Evolutionary conservation across 2,888 invertebrate genomes (phyloP).

Genomic region (Ernsta delagoae): DNA sequence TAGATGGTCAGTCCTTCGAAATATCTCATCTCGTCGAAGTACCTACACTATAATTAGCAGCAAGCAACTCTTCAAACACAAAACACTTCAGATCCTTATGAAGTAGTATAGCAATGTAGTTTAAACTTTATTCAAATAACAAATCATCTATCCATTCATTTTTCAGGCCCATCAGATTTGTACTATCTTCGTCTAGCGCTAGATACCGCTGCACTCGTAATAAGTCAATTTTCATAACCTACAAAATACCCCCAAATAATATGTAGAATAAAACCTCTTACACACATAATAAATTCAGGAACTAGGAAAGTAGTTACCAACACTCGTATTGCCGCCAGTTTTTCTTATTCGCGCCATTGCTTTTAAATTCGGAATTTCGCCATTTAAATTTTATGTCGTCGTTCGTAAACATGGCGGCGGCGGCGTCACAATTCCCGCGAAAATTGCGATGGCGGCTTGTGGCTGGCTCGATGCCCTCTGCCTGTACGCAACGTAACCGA

Average conservation of each 20-base stretch:
- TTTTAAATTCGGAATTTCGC: constrained; percentile 29
- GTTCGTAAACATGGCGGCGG: constrained; percentile 22
- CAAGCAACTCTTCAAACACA: too few species aligned
- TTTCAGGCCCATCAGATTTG: too few species aligned
- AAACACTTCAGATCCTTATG: too few species aligned
- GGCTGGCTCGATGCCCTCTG: constrained; percentile 22
- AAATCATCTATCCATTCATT: too few species aligned
- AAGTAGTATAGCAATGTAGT: too few species aligned
- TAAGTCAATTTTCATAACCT: not conserved
- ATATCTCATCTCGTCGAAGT: too few species aligned
- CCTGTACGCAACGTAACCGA: constrained; percentile 14
- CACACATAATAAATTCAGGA: constrained; percentile 31
- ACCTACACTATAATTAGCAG: too few species aligned
- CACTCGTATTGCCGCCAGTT: constrained; percentile 30
- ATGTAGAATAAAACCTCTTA: constrained; percentile 19
- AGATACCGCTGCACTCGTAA: too few species aligned
- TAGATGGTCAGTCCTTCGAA: too few species aligned
- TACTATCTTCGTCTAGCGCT: too few species aligned
- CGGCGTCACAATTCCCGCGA: constrained; percentile 22
- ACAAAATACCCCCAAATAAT: too few species aligned
- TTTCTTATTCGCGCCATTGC: constrained; percentile 33
- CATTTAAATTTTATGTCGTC: constrained; percentile 27
- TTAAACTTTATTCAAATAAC: too few species aligned
- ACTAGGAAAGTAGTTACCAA: constrained; percentile 31
- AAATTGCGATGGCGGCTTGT: constrained; percentile 11